Evolutionary conservation across 2,113 vertebrate genomes (phyloP).

Genomic region (Dipodomys stephensi): DNA sequence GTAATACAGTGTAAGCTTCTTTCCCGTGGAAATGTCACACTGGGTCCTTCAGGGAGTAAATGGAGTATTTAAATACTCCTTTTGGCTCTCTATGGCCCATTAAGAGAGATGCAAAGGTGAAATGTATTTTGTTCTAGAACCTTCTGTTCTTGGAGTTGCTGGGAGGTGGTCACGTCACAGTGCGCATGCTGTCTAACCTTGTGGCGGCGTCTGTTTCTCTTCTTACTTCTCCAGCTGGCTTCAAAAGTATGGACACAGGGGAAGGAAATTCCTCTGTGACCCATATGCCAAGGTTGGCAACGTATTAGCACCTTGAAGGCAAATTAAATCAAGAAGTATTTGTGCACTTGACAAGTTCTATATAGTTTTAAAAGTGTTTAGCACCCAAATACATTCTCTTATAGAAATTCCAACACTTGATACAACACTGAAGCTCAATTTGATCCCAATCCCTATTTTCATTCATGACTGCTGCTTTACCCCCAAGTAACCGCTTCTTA

Average conservation of each 20-base stretch:
- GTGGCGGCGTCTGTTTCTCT: neutral
- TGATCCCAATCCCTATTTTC: neutral
- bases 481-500: neutral
- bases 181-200: neutral
- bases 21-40: constrained; percentile 51
- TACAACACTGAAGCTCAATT: neutral
- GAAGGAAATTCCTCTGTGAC: neutral
- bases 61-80: constrained; percentile 56
- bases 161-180: neutral
- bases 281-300: neutral
- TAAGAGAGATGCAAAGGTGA: neutral
- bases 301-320: neutral
- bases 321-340: constrained; percentile 54
- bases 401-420: neutral
- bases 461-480: neutral
- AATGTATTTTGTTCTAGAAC: neutral
- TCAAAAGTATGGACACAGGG: neutral
- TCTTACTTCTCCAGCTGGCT: neutral
- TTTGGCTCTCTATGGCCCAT: neutral
- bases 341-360: neutral
- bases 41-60: constrained; percentile 38
- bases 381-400: neutral
- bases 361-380: constrained; percentile 26
- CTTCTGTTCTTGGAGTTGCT: neutral
- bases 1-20: constrained; percentile 7